phyloP scores from a whole-genome alignment of 2,888 invertebrate species.

The Chrysina gloriosa region DNA sequence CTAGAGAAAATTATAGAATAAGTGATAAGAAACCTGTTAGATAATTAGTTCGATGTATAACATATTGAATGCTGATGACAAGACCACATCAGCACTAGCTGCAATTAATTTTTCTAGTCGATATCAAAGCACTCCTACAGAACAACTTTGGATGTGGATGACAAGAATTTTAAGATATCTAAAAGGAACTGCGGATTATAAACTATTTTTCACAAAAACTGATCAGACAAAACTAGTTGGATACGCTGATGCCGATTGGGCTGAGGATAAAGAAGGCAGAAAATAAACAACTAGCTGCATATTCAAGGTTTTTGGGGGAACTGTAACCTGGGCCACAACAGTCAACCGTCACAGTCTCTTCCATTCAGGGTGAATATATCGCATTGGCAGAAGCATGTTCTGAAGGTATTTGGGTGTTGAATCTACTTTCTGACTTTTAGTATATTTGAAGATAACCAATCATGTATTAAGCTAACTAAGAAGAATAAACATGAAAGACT shows the following conservation, averaged over 20 bases:
- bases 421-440: neutral
- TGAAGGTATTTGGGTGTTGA: neutral
- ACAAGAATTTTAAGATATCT: conserved; percentile 51
- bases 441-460: neutral
- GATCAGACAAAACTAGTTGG: conserved; percentile 14
- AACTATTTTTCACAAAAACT: conserved; percentile 7
- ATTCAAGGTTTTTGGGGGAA: conserved; percentile 54
- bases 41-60: conserved; percentile 31
- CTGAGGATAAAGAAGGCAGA: conserved; percentile 48
- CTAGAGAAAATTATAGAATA: too few relatives aligned
- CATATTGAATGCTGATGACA: conserved; percentile 32
- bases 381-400: neutral
- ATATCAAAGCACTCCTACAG: conserved; percentile 30
- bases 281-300: conserved; percentile 53
- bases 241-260: conserved; percentile 53
- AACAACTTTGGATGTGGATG: conserved; percentile 47
- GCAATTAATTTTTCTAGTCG: conserved; percentile 42
- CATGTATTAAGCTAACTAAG: neutral
- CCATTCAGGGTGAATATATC: neutral
- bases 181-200: conserved; percentile 34
- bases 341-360: neutral
- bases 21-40: too few relatives aligned
- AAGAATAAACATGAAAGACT: neutral
- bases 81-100: conserved; percentile 30
- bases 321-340: neutral